Conservation (phyloP, 2,888 invertebrate species). For the Caradrina clavipalpis region DNA sequence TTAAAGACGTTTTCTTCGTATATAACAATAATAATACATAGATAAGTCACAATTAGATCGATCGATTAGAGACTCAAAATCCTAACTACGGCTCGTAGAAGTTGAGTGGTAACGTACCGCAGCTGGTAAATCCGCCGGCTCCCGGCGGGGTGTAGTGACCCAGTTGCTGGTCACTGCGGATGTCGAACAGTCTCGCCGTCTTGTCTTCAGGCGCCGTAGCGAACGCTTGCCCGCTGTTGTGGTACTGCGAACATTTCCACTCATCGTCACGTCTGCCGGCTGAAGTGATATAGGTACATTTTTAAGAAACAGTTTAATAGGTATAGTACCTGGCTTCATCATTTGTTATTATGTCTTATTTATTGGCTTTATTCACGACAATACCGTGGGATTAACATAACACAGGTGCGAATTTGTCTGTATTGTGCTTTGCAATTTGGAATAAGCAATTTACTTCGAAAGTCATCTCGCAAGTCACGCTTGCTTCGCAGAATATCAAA, state of each 20-base stretch:
- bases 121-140: slow-evolving; percentile 96
- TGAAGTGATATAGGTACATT: background rate
- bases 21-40: too few species aligned
- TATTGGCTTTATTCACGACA: too few species aligned
- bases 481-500: too few species aligned
- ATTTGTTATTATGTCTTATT: too few species aligned
- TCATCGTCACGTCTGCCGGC: background rate
- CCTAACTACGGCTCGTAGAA: background rate
- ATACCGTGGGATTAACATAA: too few species aligned
- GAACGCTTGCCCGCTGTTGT: slow-evolving; percentile 95
- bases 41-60: too few species aligned
- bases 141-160: slow-evolving; percentile 95
- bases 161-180: slow-evolving; percentile 97
- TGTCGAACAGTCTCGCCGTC: slow-evolving; percentile 96
- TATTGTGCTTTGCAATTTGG: too few species aligned
- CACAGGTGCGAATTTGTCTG: too few species aligned
- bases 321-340: background rate
- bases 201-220: slow-evolving; percentile 98
- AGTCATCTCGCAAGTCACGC: too few species aligned
- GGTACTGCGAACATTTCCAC: slow-evolving; percentile 92
- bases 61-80: background rate
- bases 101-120: slow-evolving; percentile 85
- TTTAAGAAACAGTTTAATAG: too few species aligned
- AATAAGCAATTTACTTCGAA: too few species aligned
- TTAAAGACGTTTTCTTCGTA: too few species aligned